Base-by-base conservation (phyloP, 2,888 invertebrate genomes). In the Eristalinus aeneus region DNA sequence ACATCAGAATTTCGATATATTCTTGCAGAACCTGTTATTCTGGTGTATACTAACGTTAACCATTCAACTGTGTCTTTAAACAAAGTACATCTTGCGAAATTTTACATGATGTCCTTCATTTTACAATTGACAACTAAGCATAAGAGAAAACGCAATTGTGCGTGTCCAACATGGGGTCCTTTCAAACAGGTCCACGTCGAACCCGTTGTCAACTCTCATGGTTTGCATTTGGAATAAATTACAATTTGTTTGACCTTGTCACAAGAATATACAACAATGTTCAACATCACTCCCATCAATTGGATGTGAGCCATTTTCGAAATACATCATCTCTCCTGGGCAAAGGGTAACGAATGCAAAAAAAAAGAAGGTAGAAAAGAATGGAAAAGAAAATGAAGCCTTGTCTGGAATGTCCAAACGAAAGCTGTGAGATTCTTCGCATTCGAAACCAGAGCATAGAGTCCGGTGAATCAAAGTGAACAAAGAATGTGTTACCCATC, bases 401-500 rank as follows among this genome's bases (percentile, higher is more conserved):
- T 8, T 46, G 8, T 16, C 46, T 16, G 46, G 16, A 46, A 46
- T 46, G 46, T 46, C 46, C 46, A 46, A 46, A 16, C 46, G 6
- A 46, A n/a, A 46, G 46, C 39, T n/a, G 39, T 39, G 39, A 39
- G 12, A n/a, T 46, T 46, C 39, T n/a, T 46, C 39, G 5, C 39
- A 46, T 46, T 46, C 39, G 27, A 46, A 46, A n/a, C 39, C 39
- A 58, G 22, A 27, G 27, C 27, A 4, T 22, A 58, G n/a, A 27
- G 60, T 23, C 23, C n/a, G 5, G 27, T 27, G 12, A 60, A 60
- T 60, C 60, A 10, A 60, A 60, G 22, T n/a, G 60, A 31, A 60
- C 60, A 60, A 60, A 60, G 60, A 60, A 31, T 60, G 60, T 60
- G 46, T 3, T 16, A 46, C 46, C 46, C 46, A 46, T 60, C 60